phyloP scores from a whole-genome alignment of 2,113 vertebrate species.

The Eonycteris spelaea region DNA sequence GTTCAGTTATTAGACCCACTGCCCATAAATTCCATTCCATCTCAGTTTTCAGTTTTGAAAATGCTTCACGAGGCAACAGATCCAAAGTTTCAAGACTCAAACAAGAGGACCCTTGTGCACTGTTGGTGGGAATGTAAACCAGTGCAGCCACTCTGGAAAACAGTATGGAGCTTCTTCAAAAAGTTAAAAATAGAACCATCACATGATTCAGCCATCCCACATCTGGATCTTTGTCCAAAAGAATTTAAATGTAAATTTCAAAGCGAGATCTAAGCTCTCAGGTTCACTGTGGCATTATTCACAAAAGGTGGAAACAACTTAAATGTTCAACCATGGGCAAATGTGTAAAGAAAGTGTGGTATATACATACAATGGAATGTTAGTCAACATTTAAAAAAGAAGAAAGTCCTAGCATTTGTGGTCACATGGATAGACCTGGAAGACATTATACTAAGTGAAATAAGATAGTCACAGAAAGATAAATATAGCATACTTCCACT shows the following conservation, averaged over 20 bases:
- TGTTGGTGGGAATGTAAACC: neutral
- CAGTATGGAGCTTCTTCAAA: neutral
- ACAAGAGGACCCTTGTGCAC: neutral
- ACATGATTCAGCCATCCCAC: neutral
- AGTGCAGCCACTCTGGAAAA: neutral
- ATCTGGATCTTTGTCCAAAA: neutral
- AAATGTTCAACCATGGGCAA: neutral
- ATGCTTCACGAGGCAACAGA: neutral
- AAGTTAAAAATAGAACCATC: neutral
- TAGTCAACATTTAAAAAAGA: neutral
- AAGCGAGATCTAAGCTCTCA: neutral
- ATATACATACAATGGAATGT: neutral
- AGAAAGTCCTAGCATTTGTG: neutral
- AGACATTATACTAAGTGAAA: neutral
- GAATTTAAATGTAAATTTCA: neutral
- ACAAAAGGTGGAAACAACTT: neutral
- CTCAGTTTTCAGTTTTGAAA: slow-evolving; percentile 5
- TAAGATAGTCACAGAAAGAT: neutral
- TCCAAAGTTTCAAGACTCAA: neutral
- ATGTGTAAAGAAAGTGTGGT: neutral
- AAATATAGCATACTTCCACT: neutral
- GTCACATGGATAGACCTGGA: neutral
- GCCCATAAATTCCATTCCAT: neutral
- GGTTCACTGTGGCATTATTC: neutral
- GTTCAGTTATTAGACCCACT: neutral